Evolutionary conservation across 2,797 vertebrate genomes (phyloP).

Genomic region (Pangasius macronema): DNA sequence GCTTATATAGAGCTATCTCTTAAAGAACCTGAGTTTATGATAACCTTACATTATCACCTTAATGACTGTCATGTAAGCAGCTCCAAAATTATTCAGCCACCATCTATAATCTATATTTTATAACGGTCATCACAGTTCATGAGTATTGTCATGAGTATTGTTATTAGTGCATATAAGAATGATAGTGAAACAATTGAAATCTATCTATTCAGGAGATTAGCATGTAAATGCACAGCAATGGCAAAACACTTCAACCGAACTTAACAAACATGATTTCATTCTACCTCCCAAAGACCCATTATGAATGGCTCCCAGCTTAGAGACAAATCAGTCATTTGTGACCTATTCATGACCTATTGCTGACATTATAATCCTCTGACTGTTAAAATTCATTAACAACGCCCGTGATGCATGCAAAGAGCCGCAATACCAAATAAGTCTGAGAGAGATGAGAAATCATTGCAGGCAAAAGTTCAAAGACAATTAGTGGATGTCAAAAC

Average conservation of each 20-base stretch:
- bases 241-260: conserved; percentile 30
- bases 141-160: neutral
- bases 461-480: conserved; percentile 60
- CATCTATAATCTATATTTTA: neutral
- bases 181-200: neutral
- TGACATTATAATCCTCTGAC: conserved; percentile 56
- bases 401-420: conserved; percentile 51
- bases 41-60: neutral
- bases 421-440: conserved; percentile 44
- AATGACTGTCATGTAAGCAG: neutral
- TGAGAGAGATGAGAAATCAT: conserved; percentile 50
- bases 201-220: neutral
- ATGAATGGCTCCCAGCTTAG: conserved; percentile 66
- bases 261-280: conserved; percentile 68
- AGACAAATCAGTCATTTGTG: conserved; percentile 69
- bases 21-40: neutral
- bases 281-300: conserved; percentile 70
- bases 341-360: conserved; percentile 62
- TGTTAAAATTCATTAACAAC: conserved; percentile 55
- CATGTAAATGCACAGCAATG: conserved; percentile 29
- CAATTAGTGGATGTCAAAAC: conserved; percentile 57
- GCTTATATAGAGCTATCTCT: no score
- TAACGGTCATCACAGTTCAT: neutral
- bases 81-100: neutral
- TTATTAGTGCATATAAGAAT: neutral